Evolutionary conservation across 37 sponge, comb jelly and placozoan species (phyloP), one percentile per base, ranked within the genome.

Genomic region (Beroe forskalii): DNA sequence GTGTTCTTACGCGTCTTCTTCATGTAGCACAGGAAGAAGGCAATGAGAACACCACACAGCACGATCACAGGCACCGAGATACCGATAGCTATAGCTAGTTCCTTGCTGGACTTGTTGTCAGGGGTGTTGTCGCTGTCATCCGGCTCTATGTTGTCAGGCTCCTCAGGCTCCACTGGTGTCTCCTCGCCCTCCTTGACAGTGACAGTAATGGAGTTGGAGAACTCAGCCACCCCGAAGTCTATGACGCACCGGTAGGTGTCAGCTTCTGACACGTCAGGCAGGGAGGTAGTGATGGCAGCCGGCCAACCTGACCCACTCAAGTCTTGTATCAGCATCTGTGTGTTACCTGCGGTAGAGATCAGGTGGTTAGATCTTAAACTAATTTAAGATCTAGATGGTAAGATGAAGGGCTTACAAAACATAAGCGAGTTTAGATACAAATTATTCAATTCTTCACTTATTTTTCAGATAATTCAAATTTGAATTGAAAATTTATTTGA

Each of bases 311-410:
- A 43, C 14, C 55, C 31, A 20, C 33, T 14, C 9, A 69, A 37
- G 19, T 38, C 35, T 37, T 80, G 55, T 22, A 80, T 80, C 55
- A 80, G 86, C 44, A 38, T 37, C 55, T 80, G 86, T 4, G 86
- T 33, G 25, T 20, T 44, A 14, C 86, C 86, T 80, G 25, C 25
- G 66, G 17, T 64, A 27, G 60, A 17, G 60, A 55, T 20, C 60
- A 9, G 60, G n/a, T n/a, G n/a, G n/a, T n/a, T 55, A 55, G 17
- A 55, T 55, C 60, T 17, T 55, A 55, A 20, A 9, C 9, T 55
- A 55, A 20, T 55, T 55, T 20, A 9, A 55, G 14, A 55, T 55
- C n/a, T n/a, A n/a, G n/a, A n/a, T n/a, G n/a, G n/a, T n/a, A n/a
- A n/a, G n/a, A n/a, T 20, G 17, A 20, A 20, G 9, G 60, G 60